Evolutionary conservation across 1,140 invertebrate genomes (phyloP).

Genomic region (Neomicropteryx cornuta): DNA sequence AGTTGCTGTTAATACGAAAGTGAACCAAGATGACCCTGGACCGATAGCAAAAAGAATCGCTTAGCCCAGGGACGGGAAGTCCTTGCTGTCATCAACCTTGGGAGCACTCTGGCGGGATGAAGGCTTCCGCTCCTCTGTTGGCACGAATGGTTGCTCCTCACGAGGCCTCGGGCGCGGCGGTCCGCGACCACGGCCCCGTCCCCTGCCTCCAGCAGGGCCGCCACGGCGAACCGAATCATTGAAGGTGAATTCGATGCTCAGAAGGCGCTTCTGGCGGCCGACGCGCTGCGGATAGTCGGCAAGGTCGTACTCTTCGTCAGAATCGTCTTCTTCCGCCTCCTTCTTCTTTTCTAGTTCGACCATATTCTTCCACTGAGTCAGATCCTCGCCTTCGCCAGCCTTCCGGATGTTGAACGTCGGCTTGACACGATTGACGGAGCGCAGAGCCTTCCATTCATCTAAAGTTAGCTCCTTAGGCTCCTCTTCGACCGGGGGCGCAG

Average conservation of each 20-base stretch:
- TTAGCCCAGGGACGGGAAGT: slow-evolving; percentile 86
- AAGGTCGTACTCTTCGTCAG: slow-evolving; percentile 61
- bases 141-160: slow-evolving; percentile 20
- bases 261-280: slow-evolving; percentile 73
- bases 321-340: slow-evolving; percentile 52
- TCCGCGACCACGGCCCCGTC: slow-evolving; percentile 44
- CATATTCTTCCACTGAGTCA: slow-evolving; percentile 87
- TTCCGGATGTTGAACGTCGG: slow-evolving; percentile 84
- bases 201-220: slow-evolving; percentile 47
- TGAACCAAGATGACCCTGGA: too few species aligned
- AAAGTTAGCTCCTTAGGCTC: slow-evolving; percentile 73
- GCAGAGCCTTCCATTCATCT: slow-evolving; percentile 81
- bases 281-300: slow-evolving; percentile 78
- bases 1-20: too few species aligned
- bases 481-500: slow-evolving; percentile 48
- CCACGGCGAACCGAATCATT: slow-evolving; percentile 65
- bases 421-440: slow-evolving; percentile 56
- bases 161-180: slow-evolving; percentile 19
- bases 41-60: too few species aligned
- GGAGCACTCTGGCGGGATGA: slow-evolving; percentile 45
- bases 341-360: slow-evolving; percentile 74
- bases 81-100: slow-evolving; percentile 89
- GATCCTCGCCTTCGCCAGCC: slow-evolving; percentile 85
- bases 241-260: slow-evolving; percentile 86
- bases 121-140: slow-evolving; percentile 21